Conservation (phyloP, 2,888 invertebrate genomes). For the Idaea straminata region DNA sequence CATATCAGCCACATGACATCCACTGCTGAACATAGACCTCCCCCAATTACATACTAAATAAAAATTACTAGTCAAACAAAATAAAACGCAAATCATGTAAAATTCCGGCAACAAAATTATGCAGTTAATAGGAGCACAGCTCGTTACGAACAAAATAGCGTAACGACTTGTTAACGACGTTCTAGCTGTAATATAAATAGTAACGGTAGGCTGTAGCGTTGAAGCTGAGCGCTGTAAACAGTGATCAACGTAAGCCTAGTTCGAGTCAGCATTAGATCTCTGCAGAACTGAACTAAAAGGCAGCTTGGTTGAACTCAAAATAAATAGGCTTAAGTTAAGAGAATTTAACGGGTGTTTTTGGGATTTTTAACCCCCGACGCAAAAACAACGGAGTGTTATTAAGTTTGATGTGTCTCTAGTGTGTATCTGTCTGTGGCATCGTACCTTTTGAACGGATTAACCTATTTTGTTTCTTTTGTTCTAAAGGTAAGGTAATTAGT, state of each 20-base stretch:
- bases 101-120: neutral
- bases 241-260: constrained; percentile 4
- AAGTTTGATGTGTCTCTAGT: too few relatives aligned
- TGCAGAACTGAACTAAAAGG: constrained; percentile 4
- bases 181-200: neutral
- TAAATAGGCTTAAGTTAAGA: neutral
- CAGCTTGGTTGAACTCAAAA: constrained; percentile 7
- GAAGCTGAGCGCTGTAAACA: neutral
- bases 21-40: too few relatives aligned
- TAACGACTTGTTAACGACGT: neutral
- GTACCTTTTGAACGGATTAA: too few relatives aligned
- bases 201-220: neutral
- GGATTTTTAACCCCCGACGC: too few relatives aligned
- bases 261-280: constrained; percentile 2
- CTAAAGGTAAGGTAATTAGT: too few relatives aligned
- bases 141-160: neutral
- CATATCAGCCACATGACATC: too few relatives aligned
- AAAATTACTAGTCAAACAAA: neutral
- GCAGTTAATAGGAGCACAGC: neutral
- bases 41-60: too few relatives aligned
- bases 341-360: neutral
- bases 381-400: too few relatives aligned
- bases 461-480: too few relatives aligned
- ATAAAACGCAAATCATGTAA: neutral
- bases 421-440: too few relatives aligned